These are phyloP conservation scores for Apantesis nais DNA, from an alignment of 2,888 invertebrate genomes.

Conservation along the genomic window DNA sequence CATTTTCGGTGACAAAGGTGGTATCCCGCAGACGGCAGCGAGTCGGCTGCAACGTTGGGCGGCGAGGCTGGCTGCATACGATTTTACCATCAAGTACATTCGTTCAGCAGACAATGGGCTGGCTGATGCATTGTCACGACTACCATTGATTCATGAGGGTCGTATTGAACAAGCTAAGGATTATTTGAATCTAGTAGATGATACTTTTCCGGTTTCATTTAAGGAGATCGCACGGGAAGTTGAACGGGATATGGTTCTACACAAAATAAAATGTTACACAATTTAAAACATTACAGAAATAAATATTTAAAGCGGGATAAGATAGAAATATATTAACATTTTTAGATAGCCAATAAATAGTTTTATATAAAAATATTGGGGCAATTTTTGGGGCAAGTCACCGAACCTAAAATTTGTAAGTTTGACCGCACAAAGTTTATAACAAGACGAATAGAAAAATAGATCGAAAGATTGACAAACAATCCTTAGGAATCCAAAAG, in stretches of 20 bases:
- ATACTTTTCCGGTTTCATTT: too few relatives aligned
- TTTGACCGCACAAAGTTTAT: slow-evolving; percentile 27
- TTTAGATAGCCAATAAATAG: slow-evolving; percentile 44
- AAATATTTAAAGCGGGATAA: slow-evolving; percentile 39
- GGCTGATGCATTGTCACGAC: too few relatives aligned
- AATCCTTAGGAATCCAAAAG: slow-evolving; percentile 31
- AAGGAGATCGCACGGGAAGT: too few relatives aligned
- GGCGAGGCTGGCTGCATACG: slow-evolving; percentile 1
- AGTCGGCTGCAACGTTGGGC: neutral
- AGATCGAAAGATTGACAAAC: slow-evolving; percentile 29
- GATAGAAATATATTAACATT: slow-evolving; percentile 38
- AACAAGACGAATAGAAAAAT: slow-evolving; percentile 46
- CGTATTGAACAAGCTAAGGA: too few relatives aligned
- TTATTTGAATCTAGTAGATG: too few relatives aligned
- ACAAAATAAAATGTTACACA: too few relatives aligned
- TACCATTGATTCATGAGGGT: too few relatives aligned
- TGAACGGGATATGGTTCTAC: too few relatives aligned
- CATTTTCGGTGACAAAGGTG: slow-evolving; percentile 19
- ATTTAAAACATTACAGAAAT: slow-evolving; percentile 44
- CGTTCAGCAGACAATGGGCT: too few relatives aligned
- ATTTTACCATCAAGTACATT: slow-evolving; percentile 14
- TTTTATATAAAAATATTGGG: slow-evolving; percentile 53
- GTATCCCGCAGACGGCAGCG: slow-evolving; percentile 8
- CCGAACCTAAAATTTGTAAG: slow-evolving; percentile 29
- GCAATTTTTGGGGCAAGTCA: slow-evolving; percentile 50